Conservation (phyloP, 2,888 invertebrate genomes). For the Apotomis turbidana region DNA sequence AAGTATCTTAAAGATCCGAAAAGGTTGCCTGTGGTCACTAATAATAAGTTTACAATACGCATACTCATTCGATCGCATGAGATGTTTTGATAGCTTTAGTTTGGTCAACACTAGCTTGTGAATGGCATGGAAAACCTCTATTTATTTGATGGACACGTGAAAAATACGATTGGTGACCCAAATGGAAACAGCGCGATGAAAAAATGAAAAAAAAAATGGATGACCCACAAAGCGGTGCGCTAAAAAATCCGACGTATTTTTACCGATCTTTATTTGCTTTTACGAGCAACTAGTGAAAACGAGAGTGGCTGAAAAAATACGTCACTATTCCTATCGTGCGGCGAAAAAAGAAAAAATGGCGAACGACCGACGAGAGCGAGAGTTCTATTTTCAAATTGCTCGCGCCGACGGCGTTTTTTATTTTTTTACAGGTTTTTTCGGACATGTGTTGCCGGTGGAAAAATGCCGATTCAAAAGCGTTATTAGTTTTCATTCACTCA, state of each 20-base stretch:
- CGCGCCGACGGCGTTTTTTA: constrained; percentile 56
- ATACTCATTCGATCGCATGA: neutral
- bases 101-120: neutral
- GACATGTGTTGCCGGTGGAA: constrained; percentile 51
- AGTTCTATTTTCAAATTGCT: constrained; percentile 77
- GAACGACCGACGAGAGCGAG: constrained; percentile 69
- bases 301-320: constrained; percentile 75
- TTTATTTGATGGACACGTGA: constrained; percentile 21
- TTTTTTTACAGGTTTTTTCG: constrained; percentile 59
- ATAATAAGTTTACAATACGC: neutral
- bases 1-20: neutral
- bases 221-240: constrained; percentile 68
- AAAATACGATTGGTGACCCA: constrained; percentile 20
- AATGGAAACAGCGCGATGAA: constrained; percentile 41
- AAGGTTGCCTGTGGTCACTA: too few species aligned
- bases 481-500: constrained; percentile 37
- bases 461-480: constrained; percentile 46
- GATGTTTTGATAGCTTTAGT: neutral
- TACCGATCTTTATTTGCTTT: constrained; percentile 80
- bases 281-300: constrained; percentile 75
- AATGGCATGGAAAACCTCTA: neutral
- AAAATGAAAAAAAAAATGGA: constrained; percentile 57
- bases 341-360: constrained; percentile 66
- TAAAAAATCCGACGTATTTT: constrained; percentile 71
- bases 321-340: constrained; percentile 80